phyloP scores from a whole-genome alignment of 2,113 vertebrate species.

The Daphoenositta chrysoptera region DNA sequence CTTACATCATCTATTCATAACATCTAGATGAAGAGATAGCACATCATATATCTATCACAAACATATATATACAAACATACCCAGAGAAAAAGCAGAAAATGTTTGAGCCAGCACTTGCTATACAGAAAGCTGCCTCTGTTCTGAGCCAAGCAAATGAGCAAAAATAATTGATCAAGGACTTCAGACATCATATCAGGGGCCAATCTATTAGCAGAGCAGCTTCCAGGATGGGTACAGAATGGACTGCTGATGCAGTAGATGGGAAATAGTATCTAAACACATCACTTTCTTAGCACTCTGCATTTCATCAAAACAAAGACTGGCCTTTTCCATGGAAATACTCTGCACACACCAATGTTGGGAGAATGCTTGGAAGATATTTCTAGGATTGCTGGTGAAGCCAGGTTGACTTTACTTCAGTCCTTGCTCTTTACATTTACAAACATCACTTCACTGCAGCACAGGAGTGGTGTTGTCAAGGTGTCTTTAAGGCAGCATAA shows the following conservation, averaged over 20 bases:
- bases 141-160: not conserved
- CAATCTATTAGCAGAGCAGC: not conserved
- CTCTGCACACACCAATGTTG: not conserved
- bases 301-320: not conserved
- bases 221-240: not conserved
- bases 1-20: too few relatives aligned
- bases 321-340: not conserved
- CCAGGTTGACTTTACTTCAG: not conserved
- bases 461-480: not conserved
- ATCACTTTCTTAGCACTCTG: not conserved
- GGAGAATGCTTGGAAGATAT: not conserved
- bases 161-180: not conserved
- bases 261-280: not conserved
- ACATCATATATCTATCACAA: not conserved
- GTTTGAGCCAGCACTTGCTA: not conserved
- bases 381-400: not conserved
- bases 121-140: not conserved
- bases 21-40: too few relatives aligned
- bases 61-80: not conserved
- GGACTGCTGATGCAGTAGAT: not conserved
- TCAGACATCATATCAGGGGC: not conserved
- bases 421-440: not conserved
- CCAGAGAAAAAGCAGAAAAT: not conserved
- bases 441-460: not conserved
- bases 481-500: not conserved